Evolutionary conservation across 2,888 invertebrate species (phyloP).

Genomic region (Oscheius sp.): DNA sequence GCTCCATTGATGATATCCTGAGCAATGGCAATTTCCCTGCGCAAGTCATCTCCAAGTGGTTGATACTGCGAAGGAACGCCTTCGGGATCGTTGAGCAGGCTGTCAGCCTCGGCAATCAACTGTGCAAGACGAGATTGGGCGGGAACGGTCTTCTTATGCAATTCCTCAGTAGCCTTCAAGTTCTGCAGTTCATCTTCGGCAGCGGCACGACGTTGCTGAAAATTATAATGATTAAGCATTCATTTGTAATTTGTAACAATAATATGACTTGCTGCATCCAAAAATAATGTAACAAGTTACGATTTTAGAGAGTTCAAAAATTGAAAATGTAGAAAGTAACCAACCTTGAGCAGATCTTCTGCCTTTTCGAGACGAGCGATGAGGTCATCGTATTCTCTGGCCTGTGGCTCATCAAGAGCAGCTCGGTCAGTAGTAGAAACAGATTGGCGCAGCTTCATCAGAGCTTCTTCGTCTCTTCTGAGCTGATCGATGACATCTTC

Average conservation of each 20-base stretch:
- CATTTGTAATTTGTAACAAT: too few relatives aligned
- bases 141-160: conserved; percentile 42
- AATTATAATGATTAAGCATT: conserved; percentile 34
- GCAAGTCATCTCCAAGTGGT: conserved; percentile 42
- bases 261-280: too few relatives aligned
- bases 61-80: conserved; percentile 48
- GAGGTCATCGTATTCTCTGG: conserved; percentile 45
- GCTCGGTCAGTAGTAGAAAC: conserved; percentile 40
- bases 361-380: conserved; percentile 50
- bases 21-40: conserved; percentile 38
- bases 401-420: conserved; percentile 47
- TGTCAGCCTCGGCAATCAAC: conserved; percentile 48
- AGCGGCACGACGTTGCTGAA: conserved; percentile 44
- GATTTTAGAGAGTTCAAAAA: background rate
- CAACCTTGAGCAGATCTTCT: conserved; percentile 44
- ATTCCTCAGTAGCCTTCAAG: conserved; percentile 42
- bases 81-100: conserved; percentile 47
- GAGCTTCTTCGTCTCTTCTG: conserved; percentile 39
- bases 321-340: background rate
- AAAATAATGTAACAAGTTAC: too few relatives aligned
- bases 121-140: conserved; percentile 41
- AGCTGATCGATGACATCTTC: conserved; percentile 44
- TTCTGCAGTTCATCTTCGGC: conserved; percentile 44
- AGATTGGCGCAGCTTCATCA: conserved; percentile 39
- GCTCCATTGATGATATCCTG: conserved; percentile 32